Conservation (phyloP, 2,888 invertebrate genomes). For the Thymelicus sylvestris region DNA sequence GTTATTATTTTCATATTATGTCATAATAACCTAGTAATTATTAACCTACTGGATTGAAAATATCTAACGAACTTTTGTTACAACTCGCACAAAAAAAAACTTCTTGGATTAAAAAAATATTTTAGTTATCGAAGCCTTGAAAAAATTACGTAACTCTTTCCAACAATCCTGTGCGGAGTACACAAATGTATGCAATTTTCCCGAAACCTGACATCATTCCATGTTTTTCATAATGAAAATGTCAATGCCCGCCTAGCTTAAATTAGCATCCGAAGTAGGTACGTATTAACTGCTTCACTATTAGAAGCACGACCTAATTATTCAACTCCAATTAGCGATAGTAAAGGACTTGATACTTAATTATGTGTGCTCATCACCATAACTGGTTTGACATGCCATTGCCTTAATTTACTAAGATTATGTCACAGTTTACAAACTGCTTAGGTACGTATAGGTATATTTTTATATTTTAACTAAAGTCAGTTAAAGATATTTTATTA, state of each 20-base stretch:
- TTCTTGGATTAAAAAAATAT: too few relatives aligned
- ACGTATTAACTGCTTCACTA: slow-evolving; percentile 14
- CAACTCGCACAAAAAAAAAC: too few relatives aligned
- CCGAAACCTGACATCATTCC: neutral
- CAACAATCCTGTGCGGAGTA: too few relatives aligned
- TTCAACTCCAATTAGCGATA: slow-evolving; percentile 31
- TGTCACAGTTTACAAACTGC: neutral
- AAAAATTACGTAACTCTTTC: too few relatives aligned
- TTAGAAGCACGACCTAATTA: slow-evolving; percentile 32
- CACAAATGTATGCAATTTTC: too few relatives aligned
- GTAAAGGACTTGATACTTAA: slow-evolving; percentile 24
- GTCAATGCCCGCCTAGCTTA: slow-evolving; percentile 12
- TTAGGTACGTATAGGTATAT: neutral
- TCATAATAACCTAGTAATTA: too few relatives aligned
- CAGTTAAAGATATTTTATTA: too few relatives aligned
- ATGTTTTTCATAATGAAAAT: neutral
- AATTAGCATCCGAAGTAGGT: slow-evolving; percentile 20
- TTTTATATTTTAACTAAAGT: too few relatives aligned
- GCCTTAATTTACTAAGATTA: neutral
- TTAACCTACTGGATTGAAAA: too few relatives aligned
- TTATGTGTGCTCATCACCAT: slow-evolving; percentile 10
- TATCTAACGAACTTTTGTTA: too few relatives aligned
- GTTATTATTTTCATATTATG: too few relatives aligned
- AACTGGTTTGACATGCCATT: slow-evolving; percentile 6
- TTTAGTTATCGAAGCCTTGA: too few relatives aligned